These are phyloP conservation scores for Okamejei kenojei DNA, from an alignment of 2,797 vertebrate genomes.

Conservation along the genomic window DNA sequence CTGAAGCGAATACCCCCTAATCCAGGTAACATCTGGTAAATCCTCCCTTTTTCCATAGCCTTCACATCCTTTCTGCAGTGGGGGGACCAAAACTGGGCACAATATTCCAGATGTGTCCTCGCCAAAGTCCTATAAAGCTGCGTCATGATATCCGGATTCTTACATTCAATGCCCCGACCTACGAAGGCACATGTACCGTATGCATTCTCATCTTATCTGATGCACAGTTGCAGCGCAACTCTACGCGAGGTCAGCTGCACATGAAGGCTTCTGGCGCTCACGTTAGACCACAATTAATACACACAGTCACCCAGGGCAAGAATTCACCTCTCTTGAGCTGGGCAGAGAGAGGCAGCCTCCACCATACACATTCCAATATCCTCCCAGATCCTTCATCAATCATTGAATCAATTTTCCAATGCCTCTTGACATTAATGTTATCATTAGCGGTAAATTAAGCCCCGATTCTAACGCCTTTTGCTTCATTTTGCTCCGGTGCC, in stretches of 20 bases:
- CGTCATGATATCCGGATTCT: too few relatives aligned
- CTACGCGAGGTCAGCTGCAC: not conserved
- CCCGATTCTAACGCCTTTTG: not conserved
- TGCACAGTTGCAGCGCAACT: not conserved
- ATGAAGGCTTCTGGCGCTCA: not conserved
- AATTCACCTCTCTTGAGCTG: not conserved
- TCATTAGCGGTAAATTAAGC: not conserved
- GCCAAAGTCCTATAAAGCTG: too few relatives aligned
- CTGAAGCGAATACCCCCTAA: too few relatives aligned
- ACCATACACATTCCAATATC: not conserved
- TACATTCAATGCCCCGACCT: too few relatives aligned
- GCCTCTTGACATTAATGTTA: not conserved
- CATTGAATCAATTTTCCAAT: not conserved
- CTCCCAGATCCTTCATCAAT: not conserved
- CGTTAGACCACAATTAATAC: not conserved
- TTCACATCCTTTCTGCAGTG: too few relatives aligned
- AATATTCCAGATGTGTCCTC: too few relatives aligned
- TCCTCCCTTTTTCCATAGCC: too few relatives aligned
- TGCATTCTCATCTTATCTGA: not conserved
- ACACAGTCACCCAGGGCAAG: not conserved
- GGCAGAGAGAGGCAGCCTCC: not conserved
- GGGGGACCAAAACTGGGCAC: too few relatives aligned
- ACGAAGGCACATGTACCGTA: too few relatives aligned
- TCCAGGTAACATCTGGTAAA: too few relatives aligned
- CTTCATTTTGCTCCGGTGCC: not conserved